Evolutionary conservation across 2,888 invertebrate genomes (phyloP).

Genomic region (Ennomos erosarius): DNA sequence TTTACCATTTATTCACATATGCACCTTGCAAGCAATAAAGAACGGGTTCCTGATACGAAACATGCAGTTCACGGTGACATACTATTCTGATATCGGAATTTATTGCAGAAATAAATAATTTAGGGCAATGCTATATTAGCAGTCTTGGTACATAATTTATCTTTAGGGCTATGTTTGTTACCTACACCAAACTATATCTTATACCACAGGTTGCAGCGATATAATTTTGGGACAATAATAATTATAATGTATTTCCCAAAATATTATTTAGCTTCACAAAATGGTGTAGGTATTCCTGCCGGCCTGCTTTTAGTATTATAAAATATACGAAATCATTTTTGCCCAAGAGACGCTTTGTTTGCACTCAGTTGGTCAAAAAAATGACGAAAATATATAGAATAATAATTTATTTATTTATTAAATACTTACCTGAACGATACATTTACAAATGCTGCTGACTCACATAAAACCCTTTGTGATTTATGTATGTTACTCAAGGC

Average conservation of each 20-base stretch:
- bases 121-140: neutral
- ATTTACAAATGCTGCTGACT: neutral
- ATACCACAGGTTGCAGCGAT: too few relatives aligned
- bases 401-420: too few relatives aligned
- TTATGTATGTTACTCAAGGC: slow-evolving; percentile 31
- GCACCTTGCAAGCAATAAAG: slow-evolving; percentile 14
- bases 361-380: too few relatives aligned
- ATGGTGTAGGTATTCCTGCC: too few relatives aligned
- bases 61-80: slow-evolving; percentile 12
- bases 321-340: neutral
- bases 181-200: too few relatives aligned
- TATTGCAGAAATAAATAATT: slow-evolving; percentile 10
- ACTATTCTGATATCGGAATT: slow-evolving; percentile 15
- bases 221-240: too few relatives aligned
- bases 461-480: slow-evolving; percentile 41
- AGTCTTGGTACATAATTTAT: neutral
- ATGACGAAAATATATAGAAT: too few relatives aligned
- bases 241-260: too few relatives aligned
- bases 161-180: too few relatives aligned
- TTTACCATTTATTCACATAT: slow-evolving; percentile 16
- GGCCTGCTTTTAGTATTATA: too few relatives aligned
- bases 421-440: neutral
- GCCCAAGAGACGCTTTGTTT: too few relatives aligned
- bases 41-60: slow-evolving; percentile 26
- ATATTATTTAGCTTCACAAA: too few relatives aligned